Conservation (phyloP, 2,797 vertebrate genomes). For the Chiroxiphia lanceolata region DNA sequence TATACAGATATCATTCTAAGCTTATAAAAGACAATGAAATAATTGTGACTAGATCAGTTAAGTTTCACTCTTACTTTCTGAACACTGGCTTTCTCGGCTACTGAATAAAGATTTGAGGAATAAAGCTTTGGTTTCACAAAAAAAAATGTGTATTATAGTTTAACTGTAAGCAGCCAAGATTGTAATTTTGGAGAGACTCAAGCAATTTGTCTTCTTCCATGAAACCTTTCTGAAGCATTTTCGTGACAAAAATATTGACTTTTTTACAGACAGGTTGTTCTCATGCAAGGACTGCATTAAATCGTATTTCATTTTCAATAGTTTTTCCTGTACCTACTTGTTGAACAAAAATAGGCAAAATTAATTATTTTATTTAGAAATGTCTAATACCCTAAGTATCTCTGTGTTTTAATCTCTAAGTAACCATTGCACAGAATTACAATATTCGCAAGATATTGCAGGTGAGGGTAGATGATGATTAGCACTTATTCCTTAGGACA, state of each 20-base stretch:
- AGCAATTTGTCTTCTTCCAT: conserved; percentile 15
- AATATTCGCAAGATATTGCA: background rate
- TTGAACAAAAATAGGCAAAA: background rate
- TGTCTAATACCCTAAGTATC: background rate
- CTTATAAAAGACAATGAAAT: background rate
- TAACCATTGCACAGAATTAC: background rate
- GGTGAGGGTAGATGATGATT: background rate
- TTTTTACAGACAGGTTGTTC: background rate
- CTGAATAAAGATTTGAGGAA: conserved; percentile 14
- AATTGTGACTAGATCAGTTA: background rate
- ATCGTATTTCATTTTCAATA: background rate
- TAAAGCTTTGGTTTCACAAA: background rate
- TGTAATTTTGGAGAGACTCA: conserved; percentile 7
- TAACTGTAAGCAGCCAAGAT: background rate
- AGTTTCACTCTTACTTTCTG: background rate
- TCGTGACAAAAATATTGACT: background rate
- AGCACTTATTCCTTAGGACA: background rate
- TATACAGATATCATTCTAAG: background rate
- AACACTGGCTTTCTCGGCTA: background rate
- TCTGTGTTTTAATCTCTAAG: background rate
- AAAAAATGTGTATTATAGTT: background rate
- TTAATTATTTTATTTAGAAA: background rate
- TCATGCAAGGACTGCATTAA: conserved; percentile 14
- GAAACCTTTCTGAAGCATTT: conserved; percentile 34
- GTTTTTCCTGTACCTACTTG: background rate